Conservation (phyloP, 2,888 invertebrate genomes). For the Oligia strigilis region DNA sequence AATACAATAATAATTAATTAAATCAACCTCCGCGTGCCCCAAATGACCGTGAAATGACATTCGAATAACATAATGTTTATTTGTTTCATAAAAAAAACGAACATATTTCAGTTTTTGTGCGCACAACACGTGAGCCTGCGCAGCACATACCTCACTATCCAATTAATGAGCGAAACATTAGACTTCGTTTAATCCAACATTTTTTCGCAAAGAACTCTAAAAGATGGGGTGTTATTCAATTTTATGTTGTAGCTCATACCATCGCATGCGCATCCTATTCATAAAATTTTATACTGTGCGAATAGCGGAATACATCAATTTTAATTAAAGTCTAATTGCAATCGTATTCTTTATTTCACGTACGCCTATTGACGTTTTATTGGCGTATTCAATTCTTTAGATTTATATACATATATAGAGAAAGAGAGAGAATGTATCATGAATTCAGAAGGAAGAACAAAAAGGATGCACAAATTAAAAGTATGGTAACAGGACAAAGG, state of each 20-base stretch:
- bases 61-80: conserved; percentile 66
- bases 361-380: conserved; percentile 61
- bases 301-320: conserved; percentile 71
- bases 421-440: conserved; percentile 47
- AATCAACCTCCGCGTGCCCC: conserved; percentile 66
- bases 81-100: conserved; percentile 53
- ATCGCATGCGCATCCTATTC: conserved; percentile 70
- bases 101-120: conserved; percentile 69
- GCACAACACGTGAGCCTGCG: conserved; percentile 67
- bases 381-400: conserved; percentile 55
- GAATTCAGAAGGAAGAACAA: conserved; percentile 60
- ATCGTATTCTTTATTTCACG: conserved; percentile 64
- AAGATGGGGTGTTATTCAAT: conserved; percentile 71
- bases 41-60: conserved; percentile 85
- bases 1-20: conserved; percentile 65
- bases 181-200: conserved; percentile 67
- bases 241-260: conserved; percentile 63
- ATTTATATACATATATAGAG: conserved; percentile 8
- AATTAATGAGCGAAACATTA: conserved; percentile 70
- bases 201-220: conserved; percentile 70
- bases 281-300: conserved; percentile 69
- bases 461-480: conserved; percentile 76
- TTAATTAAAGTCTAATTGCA: conserved; percentile 75
- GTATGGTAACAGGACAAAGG: conserved; percentile 75
- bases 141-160: conserved; percentile 64